These are phyloP conservation scores for Trichogramma evanescens DNA, from an alignment of 2,888 invertebrate species.

Conservation along the genomic window DNA sequence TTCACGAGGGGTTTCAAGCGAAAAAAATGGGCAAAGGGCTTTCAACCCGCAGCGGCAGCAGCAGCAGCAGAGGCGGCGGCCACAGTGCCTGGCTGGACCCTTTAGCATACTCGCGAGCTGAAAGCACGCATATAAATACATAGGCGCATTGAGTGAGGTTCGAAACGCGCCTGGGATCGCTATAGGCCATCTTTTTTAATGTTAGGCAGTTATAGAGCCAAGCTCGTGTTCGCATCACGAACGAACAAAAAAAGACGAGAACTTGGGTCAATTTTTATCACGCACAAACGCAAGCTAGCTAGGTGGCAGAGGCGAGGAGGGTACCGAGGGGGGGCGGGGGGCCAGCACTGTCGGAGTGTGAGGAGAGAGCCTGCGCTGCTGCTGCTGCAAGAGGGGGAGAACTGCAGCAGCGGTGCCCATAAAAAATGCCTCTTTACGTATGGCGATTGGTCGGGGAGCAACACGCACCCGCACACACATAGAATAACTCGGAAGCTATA, in stretches of 20 bases:
- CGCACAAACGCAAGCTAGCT: slow-evolving; percentile 34
- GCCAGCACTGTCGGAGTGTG: slow-evolving; percentile 12
- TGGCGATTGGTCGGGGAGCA: slow-evolving; percentile 44
- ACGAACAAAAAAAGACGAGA: slow-evolving; percentile 34
- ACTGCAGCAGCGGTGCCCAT: slow-evolving; percentile 43
- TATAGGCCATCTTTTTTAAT: slow-evolving; percentile 48
- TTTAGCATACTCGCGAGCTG: no score
- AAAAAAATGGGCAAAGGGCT: no score
- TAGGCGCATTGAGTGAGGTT: slow-evolving; percentile 43
- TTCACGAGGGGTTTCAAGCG: no score
- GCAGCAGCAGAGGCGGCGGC: no score
- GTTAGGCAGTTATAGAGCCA: slow-evolving; percentile 46
- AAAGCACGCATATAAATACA: slow-evolving; percentile 49
- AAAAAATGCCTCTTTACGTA: slow-evolving; percentile 49
- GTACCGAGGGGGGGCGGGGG: slow-evolving; percentile 29
- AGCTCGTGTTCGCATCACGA: slow-evolving; percentile 33
- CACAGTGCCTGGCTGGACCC: no score
- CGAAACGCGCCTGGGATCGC: slow-evolving; percentile 20
- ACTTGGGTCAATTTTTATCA: slow-evolving; percentile 48
- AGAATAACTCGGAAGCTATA: no score
- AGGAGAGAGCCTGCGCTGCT: slow-evolving; percentile 6
- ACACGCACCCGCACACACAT: slow-evolving; percentile 29
- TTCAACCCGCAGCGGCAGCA: no score
- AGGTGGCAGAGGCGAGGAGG: slow-evolving; percentile 21
- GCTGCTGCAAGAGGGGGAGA: neutral